Percentiles rank a stretch among this genome's conserved stretches.
Conservation (phyloP, 2,888 invertebrate species). For the Exephanes ischioxanthus region DNA sequence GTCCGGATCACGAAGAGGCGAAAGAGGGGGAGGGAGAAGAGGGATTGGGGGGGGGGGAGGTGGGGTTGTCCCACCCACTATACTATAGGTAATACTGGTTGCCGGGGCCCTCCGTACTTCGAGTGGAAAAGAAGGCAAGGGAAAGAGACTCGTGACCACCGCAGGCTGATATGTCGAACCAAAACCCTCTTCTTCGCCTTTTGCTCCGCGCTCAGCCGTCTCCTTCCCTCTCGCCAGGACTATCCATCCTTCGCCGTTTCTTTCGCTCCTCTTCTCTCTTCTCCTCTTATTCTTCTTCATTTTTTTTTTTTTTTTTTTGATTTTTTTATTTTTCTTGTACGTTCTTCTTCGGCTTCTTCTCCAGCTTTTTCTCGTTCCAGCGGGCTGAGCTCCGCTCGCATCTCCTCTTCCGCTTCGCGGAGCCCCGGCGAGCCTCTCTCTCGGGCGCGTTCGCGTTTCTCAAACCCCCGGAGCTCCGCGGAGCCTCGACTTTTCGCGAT, state of each 20-base stretch:
- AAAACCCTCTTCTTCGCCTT: constrained; percentile 78
- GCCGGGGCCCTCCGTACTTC: constrained; percentile 73
- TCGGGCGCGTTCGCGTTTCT: constrained; percentile 42
- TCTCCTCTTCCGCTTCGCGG: constrained; percentile 50
- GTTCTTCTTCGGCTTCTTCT: constrained; percentile 60
- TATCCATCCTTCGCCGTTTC: constrained; percentile 72
- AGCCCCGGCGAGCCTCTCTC: constrained; percentile 55
- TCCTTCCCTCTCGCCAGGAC: constrained; percentile 37
- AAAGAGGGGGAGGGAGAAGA: constrained; percentile 64
- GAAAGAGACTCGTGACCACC: constrained; percentile 84
- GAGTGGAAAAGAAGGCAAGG: constrained; percentile 60
- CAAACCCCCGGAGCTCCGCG: constrained; percentile 49
- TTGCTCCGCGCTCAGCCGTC: constrained; percentile 58
- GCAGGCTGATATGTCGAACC: constrained; percentile 85
- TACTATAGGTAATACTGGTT: constrained; percentile 53
- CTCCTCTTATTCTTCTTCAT: constrained; percentile 43
- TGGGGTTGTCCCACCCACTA: constrained; percentile 82
- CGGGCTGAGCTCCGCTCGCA: constrained; percentile 50
- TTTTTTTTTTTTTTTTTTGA: constrained; percentile 25
- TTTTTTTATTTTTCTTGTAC: constrained; percentile 35
- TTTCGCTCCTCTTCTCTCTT: constrained; percentile 55
- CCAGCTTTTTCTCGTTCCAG: constrained; percentile 63
- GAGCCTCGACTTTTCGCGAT: constrained; percentile 25
- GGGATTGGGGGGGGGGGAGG: constrained; percentile 25
- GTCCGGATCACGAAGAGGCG: constrained; percentile 52